Evolutionary conservation across 2,888 invertebrate genomes (phyloP).

Genomic region (Spodoptera littoralis): DNA sequence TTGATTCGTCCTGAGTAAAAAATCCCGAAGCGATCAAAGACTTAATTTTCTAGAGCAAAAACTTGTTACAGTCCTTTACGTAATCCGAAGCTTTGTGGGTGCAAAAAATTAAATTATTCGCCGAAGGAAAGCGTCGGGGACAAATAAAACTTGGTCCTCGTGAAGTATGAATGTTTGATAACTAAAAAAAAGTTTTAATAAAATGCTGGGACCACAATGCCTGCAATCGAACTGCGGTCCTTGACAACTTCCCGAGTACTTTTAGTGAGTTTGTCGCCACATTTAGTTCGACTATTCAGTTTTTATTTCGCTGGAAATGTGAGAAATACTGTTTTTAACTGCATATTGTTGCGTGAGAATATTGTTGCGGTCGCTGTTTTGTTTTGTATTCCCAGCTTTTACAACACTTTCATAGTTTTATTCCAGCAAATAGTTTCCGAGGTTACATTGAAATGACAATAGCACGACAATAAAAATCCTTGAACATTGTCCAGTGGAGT

Average conservation of each 20-base stretch:
- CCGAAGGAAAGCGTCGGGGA: conserved; percentile 36
- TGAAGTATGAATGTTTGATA: conserved; percentile 55
- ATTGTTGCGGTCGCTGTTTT: not conserved
- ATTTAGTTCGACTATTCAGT: conserved; percentile 41
- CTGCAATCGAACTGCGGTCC: conserved; percentile 47
- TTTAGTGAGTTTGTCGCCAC: conserved; percentile 37
- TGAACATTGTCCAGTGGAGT: not conserved
- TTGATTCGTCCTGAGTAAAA: conserved; percentile 34
- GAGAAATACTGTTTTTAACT: conserved; percentile 17
- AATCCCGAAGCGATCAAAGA: conserved; percentile 38
- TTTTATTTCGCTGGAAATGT: conserved; percentile 27
- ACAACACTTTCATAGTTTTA: conserved; percentile 30
- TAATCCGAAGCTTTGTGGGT: conserved; percentile 42
- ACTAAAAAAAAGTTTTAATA: conserved; percentile 57
- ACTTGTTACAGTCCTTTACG: conserved; percentile 40
- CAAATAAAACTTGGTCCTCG: conserved; percentile 53
- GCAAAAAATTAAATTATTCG: conserved; percentile 50
- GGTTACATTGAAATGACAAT: conserved; percentile 13
- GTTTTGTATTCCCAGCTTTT: conserved; percentile 12
- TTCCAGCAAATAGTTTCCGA: conserved; percentile 22
- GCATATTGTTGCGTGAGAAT: conserved; percentile 22
- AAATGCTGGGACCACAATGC: conserved; percentile 49
- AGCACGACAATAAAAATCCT: not conserved
- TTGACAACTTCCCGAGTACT: conserved; percentile 32
- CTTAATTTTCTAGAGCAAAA: conserved; percentile 44